These are phyloP conservation scores for Cavia aperea DNA, from an alignment of 2,113 vertebrate species.

Conservation along the genomic window DNA sequence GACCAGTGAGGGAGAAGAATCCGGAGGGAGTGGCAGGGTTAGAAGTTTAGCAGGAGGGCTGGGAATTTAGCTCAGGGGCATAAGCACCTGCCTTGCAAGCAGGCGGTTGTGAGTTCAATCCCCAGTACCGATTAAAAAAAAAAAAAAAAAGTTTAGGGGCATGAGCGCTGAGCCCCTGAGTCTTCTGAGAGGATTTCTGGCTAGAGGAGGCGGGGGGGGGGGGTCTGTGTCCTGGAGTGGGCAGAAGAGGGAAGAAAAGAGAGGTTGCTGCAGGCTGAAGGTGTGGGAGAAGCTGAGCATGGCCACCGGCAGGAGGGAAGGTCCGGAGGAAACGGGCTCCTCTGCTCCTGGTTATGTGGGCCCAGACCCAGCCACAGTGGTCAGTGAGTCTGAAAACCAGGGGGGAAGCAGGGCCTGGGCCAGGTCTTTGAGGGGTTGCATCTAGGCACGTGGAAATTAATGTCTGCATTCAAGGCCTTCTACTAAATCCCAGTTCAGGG, in stretches of 20 bases:
- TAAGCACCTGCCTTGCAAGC: too few species aligned
- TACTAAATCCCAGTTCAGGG: background rate
- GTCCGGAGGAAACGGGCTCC: background rate
- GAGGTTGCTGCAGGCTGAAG: background rate
- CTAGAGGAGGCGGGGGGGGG: background rate
- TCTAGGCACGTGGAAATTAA: background rate
- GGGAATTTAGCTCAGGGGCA: too few species aligned
- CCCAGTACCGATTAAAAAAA: too few species aligned
- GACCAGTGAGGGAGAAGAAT: background rate
- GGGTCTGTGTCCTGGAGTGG: background rate
- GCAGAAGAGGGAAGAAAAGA: background rate
- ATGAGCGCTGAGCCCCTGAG: background rate
- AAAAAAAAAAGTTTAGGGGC: background rate
- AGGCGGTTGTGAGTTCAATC: too few species aligned
- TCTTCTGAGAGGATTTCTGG: background rate
- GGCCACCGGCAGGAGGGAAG: background rate
- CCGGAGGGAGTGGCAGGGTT: background rate
- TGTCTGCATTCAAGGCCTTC: background rate
- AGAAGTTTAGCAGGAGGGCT: slow-evolving; percentile 11
- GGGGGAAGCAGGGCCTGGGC: background rate
- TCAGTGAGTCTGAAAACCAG: background rate
- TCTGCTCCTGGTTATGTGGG: background rate
- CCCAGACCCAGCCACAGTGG: background rate
- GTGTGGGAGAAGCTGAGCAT: background rate
- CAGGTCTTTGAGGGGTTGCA: background rate